Evolutionary conservation across 2,888 invertebrate species (phyloP).

Genomic region (Labia minor): DNA sequence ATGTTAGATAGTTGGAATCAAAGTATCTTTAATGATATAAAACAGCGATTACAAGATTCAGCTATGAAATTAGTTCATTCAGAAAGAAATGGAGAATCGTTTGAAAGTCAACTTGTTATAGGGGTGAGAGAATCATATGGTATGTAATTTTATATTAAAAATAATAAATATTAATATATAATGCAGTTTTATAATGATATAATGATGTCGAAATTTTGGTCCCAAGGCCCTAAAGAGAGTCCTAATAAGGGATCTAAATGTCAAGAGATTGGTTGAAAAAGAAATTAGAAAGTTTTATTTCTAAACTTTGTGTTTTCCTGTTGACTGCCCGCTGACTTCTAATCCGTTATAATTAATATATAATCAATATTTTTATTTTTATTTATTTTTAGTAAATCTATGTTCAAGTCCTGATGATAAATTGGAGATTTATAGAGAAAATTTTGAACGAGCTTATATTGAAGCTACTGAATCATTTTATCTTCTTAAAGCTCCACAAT

Average conservation of each 20-base stretch:
- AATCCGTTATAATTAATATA: conserved; percentile 13
- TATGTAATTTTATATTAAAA: conserved; percentile 35
- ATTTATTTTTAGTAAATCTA: conserved; percentile 64
- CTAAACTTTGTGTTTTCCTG: too few species aligned
- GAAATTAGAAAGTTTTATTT: too few species aligned
- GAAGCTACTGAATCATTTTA: conserved; percentile 92
- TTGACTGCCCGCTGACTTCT: too few species aligned
- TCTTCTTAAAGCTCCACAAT: conserved; percentile 78
- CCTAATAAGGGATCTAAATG: too few species aligned
- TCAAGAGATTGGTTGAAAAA: too few species aligned
- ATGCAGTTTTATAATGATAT: not conserved
- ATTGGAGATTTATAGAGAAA: conserved; percentile 87
- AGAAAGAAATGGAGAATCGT: conserved; percentile 94
- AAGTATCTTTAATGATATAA: conserved; percentile 91
- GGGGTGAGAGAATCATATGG: conserved; percentile 96
- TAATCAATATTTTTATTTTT: conserved; percentile 17
- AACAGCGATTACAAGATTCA: conserved; percentile 82
- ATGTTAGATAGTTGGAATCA: conserved; percentile 99
- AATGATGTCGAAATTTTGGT: too few species aligned
- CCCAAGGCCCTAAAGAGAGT: too few species aligned
- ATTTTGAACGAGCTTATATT: conserved; percentile 94
- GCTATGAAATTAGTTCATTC: conserved; percentile 96
- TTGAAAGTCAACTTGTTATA: conserved; percentile 94
- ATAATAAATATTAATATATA: too few species aligned
- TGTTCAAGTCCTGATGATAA: conserved; percentile 89